Conservation (phyloP, 2,113 vertebrate genomes). For the Aldabrachelys gigantea region DNA sequence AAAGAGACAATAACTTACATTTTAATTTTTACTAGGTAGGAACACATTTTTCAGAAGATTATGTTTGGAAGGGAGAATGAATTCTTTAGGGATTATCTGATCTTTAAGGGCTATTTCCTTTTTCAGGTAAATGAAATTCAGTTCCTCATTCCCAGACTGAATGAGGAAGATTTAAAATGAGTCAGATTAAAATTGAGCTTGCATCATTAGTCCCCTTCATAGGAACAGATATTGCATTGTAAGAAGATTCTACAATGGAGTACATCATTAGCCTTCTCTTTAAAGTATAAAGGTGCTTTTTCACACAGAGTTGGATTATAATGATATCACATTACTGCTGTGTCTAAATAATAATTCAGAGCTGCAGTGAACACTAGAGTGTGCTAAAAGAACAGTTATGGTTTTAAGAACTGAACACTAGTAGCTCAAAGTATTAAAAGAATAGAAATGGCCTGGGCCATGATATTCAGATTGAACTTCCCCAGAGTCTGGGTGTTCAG, state of each 20-base stretch:
- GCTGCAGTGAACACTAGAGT: background rate
- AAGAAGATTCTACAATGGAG: background rate
- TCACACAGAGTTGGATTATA: rapidly evolving
- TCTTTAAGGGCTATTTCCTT: background rate
- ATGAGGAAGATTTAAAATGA: background rate
- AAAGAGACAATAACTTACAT: background rate
- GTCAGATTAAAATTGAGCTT: background rate
- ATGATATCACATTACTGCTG: rapidly evolving
- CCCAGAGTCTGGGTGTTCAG: background rate
- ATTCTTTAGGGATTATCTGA: background rate
- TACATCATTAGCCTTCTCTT: background rate
- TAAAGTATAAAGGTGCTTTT: background rate
- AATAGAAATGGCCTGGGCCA: rapidly evolving
- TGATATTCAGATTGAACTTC: background rate
- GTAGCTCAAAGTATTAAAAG: rapidly evolving
- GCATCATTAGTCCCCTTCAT: rapidly evolving
- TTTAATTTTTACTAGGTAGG: background rate
- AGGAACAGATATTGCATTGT: rapidly evolving
- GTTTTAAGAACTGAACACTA: rapidly evolving
- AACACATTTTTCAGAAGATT: background rate
- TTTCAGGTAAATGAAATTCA: background rate
- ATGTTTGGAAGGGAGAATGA: background rate
- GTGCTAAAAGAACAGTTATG: background rate
- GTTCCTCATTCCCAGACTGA: background rate
- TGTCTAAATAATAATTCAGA: background rate